A percentile compares a stretch with the other conserved stretches of the same genome.
Evolutionary conservation across 2,888 invertebrate genomes (phyloP).

Genomic region (Acronicta psi): DNA sequence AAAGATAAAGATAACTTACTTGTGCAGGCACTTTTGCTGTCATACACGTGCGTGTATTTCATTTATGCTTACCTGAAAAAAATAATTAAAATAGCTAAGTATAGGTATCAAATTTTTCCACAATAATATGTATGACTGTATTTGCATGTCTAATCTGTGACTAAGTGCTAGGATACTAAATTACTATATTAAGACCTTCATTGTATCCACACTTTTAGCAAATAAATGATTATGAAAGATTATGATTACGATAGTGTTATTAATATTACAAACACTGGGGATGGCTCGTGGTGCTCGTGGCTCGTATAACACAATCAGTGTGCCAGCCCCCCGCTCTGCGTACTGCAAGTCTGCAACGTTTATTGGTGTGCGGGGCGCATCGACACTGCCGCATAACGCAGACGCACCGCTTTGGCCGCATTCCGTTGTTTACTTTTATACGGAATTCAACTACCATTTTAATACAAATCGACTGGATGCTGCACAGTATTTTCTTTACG

Average conservation of each 20-base stretch:
- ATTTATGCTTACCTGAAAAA: conserved; percentile 13
- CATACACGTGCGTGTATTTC: no score
- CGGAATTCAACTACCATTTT: not conserved
- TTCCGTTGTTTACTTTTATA: conserved; percentile 5
- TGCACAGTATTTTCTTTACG: no score
- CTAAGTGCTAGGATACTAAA: no score
- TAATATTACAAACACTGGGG: not conserved
- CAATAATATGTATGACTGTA: no score
- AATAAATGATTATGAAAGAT: no score
- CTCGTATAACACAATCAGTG: conserved; percentile 51
- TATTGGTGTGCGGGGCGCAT: conserved; percentile 32
- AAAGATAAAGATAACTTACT: no score
- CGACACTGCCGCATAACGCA: conserved; percentile 7
- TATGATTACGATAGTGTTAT: no score
- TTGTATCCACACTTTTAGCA: no score
- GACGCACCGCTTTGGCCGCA: conserved; percentile 11
- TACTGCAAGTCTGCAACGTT: conserved; percentile 7
- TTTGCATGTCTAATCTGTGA: no score
- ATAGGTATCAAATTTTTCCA: conserved; percentile 1
- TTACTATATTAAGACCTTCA: no score
- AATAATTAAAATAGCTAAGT: not conserved
- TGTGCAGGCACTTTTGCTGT: no score
- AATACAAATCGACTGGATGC: no score
- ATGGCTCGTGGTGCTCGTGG: conserved; percentile 31
- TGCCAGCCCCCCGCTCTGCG: conserved; percentile 35